These are phyloP conservation scores for Capricornis sumatraensis DNA, from an alignment of 2,113 vertebrate species.

Conservation along the genomic window DNA sequence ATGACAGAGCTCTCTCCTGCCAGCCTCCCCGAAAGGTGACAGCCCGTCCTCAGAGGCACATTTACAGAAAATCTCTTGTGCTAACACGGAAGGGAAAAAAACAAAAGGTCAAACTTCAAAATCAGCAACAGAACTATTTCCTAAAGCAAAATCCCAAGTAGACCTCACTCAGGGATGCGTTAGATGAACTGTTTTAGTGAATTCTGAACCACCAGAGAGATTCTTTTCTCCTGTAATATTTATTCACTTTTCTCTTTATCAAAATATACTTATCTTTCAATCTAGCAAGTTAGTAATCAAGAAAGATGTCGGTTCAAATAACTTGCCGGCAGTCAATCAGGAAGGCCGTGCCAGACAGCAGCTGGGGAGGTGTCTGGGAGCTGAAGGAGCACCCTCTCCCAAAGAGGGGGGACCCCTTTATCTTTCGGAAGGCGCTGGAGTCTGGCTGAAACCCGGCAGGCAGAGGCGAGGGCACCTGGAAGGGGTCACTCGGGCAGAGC, in stretches of 20 bases:
- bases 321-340: constrained; percentile 42
- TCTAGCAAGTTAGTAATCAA: constrained; percentile 31
- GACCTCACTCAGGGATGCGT: accelerated
- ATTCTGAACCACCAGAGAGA: background rate
- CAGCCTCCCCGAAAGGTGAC: background rate
- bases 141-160: background rate
- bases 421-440: background rate
- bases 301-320: constrained; percentile 48
- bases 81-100: background rate
- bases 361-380: background rate
- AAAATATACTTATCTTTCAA: background rate
- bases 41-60: background rate
- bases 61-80: background rate
- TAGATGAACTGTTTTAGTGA: background rate
- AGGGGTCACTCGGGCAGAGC: background rate
- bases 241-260: background rate
- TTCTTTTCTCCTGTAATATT: background rate
- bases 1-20: background rate
- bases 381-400: background rate
- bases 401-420: background rate
- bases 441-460: background rate
- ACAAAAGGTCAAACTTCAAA: constrained; percentile 63
- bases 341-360: constrained; percentile 6
- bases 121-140: constrained; percentile 11
- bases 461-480: background rate